Conservation (phyloP, 1,140 invertebrate species). For the Pseudomyrmex cubaensis region DNA sequence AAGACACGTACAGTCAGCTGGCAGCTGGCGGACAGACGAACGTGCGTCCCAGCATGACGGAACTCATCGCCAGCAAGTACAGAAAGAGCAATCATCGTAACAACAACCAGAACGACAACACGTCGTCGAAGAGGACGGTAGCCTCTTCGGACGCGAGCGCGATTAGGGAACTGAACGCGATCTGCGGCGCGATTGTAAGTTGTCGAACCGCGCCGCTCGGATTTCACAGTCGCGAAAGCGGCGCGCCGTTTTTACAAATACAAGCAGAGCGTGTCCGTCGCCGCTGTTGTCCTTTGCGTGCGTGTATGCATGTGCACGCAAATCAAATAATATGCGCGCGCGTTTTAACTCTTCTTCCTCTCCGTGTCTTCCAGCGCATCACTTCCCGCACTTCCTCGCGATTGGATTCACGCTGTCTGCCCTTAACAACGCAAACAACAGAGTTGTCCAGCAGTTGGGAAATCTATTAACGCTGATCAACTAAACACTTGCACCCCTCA, state of each 20-base stretch:
- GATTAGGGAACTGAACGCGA: conserved; percentile 66
- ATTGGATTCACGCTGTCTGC: no score
- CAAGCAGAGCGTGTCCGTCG: conserved; percentile 43
- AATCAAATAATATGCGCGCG: no score
- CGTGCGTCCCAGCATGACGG: conserved; percentile 80
- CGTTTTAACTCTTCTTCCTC: neutral
- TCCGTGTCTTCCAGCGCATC: neutral
- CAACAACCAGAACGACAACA: conserved; percentile 70
- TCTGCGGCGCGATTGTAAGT: conserved; percentile 79
- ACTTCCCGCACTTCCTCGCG: neutral
- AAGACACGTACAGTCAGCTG: conserved; percentile 85
- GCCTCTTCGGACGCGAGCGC: conserved; percentile 66
- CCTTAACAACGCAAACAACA: no score
- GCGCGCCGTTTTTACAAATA: conserved; percentile 15
- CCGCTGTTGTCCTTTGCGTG: conserved; percentile 19
- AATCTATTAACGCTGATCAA: conserved; percentile 24
- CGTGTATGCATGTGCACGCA: neutral
- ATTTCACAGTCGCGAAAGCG: conserved; percentile 12
- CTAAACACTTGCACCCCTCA: conserved; percentile 13
- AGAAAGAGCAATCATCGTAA: conserved; percentile 67
- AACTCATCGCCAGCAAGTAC: conserved; percentile 84
- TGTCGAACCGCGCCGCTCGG: conserved; percentile 64
- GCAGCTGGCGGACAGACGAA: conserved; percentile 51
- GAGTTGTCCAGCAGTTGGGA: neutral
- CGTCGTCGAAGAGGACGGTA: conserved; percentile 77